Evolutionary conservation across 2,113 vertebrate species (phyloP).

Genomic region (Dasyprocta punctata): DNA sequence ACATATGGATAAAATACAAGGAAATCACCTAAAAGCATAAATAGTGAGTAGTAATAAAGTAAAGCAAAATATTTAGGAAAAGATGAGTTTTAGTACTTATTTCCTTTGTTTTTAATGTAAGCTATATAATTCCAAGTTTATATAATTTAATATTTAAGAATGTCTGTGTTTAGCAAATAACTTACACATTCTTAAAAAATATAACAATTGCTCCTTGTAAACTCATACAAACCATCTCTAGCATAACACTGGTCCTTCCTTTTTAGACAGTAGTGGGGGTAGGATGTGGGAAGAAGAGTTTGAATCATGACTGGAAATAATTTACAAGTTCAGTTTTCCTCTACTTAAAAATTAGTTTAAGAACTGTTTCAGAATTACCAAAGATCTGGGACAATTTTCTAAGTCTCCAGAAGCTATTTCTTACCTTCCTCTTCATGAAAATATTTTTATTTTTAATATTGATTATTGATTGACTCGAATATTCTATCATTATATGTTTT

Average conservation of each 20-base stretch:
- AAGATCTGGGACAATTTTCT: not conserved
- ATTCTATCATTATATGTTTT: not conserved
- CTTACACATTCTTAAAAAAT: constrained; percentile 22
- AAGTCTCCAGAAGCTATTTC: not conserved
- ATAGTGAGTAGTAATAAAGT: not conserved
- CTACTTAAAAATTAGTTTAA: not conserved
- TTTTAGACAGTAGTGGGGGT: not conserved
- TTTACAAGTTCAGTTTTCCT: constrained; percentile 2
- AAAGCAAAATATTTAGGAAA: not conserved
- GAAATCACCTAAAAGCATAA: not conserved
- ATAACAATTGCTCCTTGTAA: not conserved
- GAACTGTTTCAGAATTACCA: not conserved
- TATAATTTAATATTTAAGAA: constrained; percentile 38
- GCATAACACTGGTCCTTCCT: not conserved
- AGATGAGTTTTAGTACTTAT: not conserved
- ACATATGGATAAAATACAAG: not conserved
- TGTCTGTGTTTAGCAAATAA: constrained; percentile 15
- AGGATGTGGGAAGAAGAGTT: not conserved
- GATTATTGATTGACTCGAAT: not conserved
- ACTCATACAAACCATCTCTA: not conserved
- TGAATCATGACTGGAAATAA: not conserved
- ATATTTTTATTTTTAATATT: not conserved
- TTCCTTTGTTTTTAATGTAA: constrained; percentile 40
- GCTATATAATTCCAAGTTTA: constrained; percentile 8
- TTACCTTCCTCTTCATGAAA: not conserved